Evolutionary conservation across 2,888 invertebrate species (phyloP).

Genomic region (Tanaodytes sp.): DNA sequence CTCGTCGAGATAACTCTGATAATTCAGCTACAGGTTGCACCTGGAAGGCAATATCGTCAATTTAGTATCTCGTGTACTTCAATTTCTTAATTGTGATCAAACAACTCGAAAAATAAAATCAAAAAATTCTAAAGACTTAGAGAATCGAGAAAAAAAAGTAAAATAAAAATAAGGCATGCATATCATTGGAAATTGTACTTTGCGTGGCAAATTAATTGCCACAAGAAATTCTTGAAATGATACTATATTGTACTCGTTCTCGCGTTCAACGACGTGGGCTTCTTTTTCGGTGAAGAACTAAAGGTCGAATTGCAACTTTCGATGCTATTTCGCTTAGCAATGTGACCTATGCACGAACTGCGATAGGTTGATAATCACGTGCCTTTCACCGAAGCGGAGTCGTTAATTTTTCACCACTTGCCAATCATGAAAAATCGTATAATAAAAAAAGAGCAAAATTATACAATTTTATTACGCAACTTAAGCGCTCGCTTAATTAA

Average conservation of each 20-base stretch:
- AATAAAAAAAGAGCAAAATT: conserved; percentile 33
- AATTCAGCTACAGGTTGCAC: conserved; percentile 95
- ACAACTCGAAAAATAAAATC: no score
- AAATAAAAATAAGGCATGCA: no score
- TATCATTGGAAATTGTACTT: no score
- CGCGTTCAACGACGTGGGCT: no score
- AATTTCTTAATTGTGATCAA: no score
- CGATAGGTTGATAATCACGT: conserved; percentile 35
- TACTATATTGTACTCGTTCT: conserved; percentile 26
- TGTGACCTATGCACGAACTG: conserved; percentile 49
- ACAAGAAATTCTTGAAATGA: no score
- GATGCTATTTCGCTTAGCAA: conserved; percentile 46
- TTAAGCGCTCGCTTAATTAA: conserved; percentile 38
- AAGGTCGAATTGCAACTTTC: conserved; percentile 53
- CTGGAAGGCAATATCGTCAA: conserved; percentile 71
- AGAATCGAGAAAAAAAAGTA: no score
- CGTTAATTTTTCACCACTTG: conserved; percentile 48
- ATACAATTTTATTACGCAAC: conserved; percentile 24
- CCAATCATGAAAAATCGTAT: conserved; percentile 47
- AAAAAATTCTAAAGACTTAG: no score
- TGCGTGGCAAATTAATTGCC: no score
- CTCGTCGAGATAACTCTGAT: conserved; percentile 89
- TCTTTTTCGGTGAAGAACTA: conserved; percentile 44
- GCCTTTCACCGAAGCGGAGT: conserved; percentile 51
- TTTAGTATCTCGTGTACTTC: neutral